Evolutionary conservation across 2,888 invertebrate genomes (phyloP).

Genomic region (Cordylochernes scorpioides): DNA sequence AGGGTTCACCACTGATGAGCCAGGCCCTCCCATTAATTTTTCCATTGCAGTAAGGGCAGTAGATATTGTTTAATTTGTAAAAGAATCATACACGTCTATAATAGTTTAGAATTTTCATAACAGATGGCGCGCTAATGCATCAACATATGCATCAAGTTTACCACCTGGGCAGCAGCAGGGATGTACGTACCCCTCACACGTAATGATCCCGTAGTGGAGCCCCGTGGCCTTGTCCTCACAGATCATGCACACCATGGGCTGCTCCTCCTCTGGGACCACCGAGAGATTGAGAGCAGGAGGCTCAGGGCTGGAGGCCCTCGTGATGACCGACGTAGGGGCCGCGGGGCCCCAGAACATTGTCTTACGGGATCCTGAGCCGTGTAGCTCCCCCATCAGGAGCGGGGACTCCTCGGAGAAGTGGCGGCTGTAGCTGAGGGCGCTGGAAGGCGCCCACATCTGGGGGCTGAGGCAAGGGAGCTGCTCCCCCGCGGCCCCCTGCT

Average conservation of each 20-base stretch:
- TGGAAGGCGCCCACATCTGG: slow-evolving; percentile 11
- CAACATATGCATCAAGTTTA: too few species aligned
- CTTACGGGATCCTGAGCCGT: slow-evolving; percentile 7
- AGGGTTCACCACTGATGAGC: too few species aligned
- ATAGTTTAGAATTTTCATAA: too few species aligned
- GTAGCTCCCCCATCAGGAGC: slow-evolving; percentile 10
- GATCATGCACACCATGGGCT: slow-evolving; percentile 72
- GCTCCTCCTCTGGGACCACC: slow-evolving; percentile 7
- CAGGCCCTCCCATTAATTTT: too few species aligned
- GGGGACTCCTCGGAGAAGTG: slow-evolving; percentile 6
- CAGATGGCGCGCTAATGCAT: too few species aligned
- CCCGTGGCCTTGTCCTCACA: slow-evolving; percentile 95
- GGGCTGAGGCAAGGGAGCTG: slow-evolving; percentile 10
- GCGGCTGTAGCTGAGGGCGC: slow-evolving; percentile 6
- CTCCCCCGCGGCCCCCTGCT: slow-evolving; percentile 2
- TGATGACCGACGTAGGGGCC: not conserved
- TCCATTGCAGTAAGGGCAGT: too few species aligned
- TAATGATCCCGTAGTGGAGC: slow-evolving; percentile 91
- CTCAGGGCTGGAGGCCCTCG: slow-evolving; percentile 4
- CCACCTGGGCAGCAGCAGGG: too few species aligned
- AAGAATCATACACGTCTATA: too few species aligned
- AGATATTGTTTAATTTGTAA: too few species aligned
- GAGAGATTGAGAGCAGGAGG: slow-evolving; percentile 10
- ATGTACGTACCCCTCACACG: slow-evolving; percentile 80
- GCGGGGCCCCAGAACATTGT: slow-evolving; percentile 8